A percentile compares a stretch with the other conserved stretches of the same genome.
Conservation (phyloP, 1,140 invertebrate genomes). For the Drosophila repletoides region DNA sequence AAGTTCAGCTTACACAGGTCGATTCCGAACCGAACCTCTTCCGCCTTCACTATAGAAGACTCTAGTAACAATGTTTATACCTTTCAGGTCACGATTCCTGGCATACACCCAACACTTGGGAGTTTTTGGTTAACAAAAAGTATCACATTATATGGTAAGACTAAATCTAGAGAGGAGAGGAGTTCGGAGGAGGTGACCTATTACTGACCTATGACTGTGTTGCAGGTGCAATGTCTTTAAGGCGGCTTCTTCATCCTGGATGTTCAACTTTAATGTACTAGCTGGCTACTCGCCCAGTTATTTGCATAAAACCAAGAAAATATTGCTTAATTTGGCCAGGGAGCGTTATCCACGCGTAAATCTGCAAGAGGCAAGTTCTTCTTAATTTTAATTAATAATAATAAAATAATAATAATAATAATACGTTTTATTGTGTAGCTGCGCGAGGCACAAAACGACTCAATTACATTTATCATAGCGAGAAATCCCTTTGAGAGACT, state of each 20-base stretch:
- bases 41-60: too few relatives aligned
- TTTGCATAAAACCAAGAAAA: slow-evolving; percentile 88
- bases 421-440: slow-evolving; percentile 49
- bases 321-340: slow-evolving; percentile 89
- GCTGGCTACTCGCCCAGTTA: slow-evolving; percentile 91
- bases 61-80: neutral
- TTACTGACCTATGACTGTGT: neutral
- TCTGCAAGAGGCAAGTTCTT: slow-evolving; percentile 83
- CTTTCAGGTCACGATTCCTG: slow-evolving; percentile 86
- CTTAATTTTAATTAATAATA: slow-evolving; percentile 61
- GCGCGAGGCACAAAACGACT: slow-evolving; percentile 83
- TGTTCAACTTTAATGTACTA: slow-evolving; percentile 93
- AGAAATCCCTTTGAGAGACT: slow-evolving; percentile 94
- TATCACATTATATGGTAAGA: slow-evolving; percentile 89
- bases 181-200: neutral
- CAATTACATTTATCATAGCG: slow-evolving; percentile 92
- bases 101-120: slow-evolving; percentile 90
- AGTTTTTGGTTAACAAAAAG: slow-evolving; percentile 90
- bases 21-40: too few relatives aligned
- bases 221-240: slow-evolving; percentile 91
- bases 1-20: too few relatives aligned
- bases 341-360: slow-evolving; percentile 90
- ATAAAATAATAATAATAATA: neutral
- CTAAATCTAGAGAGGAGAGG: slow-evolving; percentile 9
- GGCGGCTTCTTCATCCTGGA: slow-evolving; percentile 93